A percentile compares a stretch with the other conserved stretches of the same genome.
These are phyloP conservation scores for Turritopsis rubra DNA, from an alignment of 30 jellyfish, hydroid and myxozoan genomes.

Conservation along the genomic window DNA sequence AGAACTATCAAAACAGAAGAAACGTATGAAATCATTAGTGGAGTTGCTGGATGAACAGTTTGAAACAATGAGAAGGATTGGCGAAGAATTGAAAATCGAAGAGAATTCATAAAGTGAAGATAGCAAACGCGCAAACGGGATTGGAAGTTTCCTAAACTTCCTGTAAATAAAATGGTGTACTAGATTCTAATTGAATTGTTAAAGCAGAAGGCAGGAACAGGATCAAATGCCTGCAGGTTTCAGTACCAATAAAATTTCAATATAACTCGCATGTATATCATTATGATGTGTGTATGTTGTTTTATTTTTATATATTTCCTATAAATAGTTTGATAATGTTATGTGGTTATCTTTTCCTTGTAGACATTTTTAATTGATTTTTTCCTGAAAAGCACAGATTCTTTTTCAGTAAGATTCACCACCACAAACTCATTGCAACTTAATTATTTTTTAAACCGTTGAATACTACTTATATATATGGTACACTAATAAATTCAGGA, in stretches of 20 bases:
- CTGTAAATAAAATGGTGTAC: neutral
- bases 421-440: too few species aligned
- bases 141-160: neutral
- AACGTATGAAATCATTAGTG: neutral
- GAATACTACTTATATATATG: too few species aligned
- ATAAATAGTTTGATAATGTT: too few species aligned
- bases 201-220: neutral
- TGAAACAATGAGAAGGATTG: constrained; percentile 1
- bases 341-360: too few species aligned
- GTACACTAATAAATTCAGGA: neutral
- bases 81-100: constrained; percentile 6
- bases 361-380: too few species aligned
- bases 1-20: constrained; percentile 15
- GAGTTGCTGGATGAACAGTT: constrained; percentile 25
- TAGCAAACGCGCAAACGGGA: neutral
- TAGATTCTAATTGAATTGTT: neutral
- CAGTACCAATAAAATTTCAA: neutral
- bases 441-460: too few species aligned
- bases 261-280: too few species aligned
- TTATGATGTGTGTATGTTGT: too few species aligned
- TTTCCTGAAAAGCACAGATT: too few species aligned
- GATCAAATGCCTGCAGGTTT: neutral
- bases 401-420: too few species aligned
- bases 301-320: too few species aligned
- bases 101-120: neutral